A percentile compares a stretch with the other conserved stretches of the same genome.
Evolutionary conservation across 1,140 invertebrate genomes (phyloP).

Genomic region (Drosophila truncata): DNA sequence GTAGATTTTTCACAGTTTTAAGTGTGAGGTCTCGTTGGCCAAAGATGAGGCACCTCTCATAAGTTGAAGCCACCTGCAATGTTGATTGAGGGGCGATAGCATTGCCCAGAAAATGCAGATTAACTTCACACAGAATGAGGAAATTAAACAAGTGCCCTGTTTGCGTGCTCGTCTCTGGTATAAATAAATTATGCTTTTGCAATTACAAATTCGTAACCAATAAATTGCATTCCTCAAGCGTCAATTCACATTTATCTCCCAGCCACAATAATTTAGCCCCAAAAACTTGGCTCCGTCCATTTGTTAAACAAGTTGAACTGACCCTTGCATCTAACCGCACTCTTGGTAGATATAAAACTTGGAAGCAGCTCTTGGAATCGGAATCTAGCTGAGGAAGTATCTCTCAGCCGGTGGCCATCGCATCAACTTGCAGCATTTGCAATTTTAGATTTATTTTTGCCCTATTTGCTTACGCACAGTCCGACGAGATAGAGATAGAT

Average conservation of each 20-base stretch:
- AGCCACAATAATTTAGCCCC: slow-evolving; percentile 42
- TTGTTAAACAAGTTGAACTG: slow-evolving; percentile 43
- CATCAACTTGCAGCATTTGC: slow-evolving; percentile 39
- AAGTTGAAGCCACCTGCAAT: not conserved
- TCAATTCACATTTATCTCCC: slow-evolving; percentile 46
- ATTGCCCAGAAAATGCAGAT: not conserved
- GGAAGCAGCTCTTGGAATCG: slow-evolving; percentile 26
- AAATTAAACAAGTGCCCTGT: not conserved
- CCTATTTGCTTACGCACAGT: slow-evolving; percentile 49
- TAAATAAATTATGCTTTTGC: slow-evolving; percentile 19
- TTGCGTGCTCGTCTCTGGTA: not conserved
- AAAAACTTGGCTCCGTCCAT: slow-evolving; percentile 36
- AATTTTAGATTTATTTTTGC: slow-evolving; percentile 60
- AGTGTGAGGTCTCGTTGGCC: not conserved
- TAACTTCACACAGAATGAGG: not conserved
- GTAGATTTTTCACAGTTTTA: not conserved
- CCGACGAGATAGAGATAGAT: slow-evolving; percentile 14
- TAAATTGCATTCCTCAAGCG: slow-evolving; percentile 44
- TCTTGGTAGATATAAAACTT: slow-evolving; percentile 60
- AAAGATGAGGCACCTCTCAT: slow-evolving; percentile 1
- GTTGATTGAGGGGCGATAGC: slow-evolving; percentile 1
- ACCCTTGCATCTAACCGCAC: slow-evolving; percentile 42
- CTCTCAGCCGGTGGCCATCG: slow-evolving; percentile 32
- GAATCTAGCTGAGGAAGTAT: slow-evolving; percentile 39
- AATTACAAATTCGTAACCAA: slow-evolving; percentile 32